Base-by-base conservation (phyloP, 1,140 invertebrate species). In the Neoseiulus cucumeris region DNA sequence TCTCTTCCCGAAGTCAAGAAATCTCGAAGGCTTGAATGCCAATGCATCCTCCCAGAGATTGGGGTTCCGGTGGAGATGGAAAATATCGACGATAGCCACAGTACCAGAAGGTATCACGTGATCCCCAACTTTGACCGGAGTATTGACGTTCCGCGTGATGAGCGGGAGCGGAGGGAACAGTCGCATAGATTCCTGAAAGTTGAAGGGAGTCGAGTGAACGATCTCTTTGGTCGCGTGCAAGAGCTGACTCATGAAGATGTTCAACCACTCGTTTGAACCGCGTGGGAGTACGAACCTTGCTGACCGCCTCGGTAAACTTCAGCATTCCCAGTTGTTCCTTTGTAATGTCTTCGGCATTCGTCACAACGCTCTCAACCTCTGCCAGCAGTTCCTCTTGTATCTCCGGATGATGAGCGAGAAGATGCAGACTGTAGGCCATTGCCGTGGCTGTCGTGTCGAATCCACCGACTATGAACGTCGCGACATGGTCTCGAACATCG, bases 41-140 rank as follows among this genome's bases (percentile, higher is more conserved):
- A 86, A 79, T 0, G 87, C 87, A 71, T 89, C 83, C 22, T 82
- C 80, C 71, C 85, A 90, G 69, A 84, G 79, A 59, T 83, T 76
- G 0, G 81, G 77, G 71, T 83, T 81, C 67, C 85, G 80, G 73
- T 91, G 87, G 29, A 88, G 6, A 9, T 64, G 64, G 29, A 30
- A 64, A 9, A 64, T 64, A 7, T n/a, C 9, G 12, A 64, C 25
- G 39, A 64, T 7, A 42, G 22, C 1, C 22, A 4, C 5, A 22
- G 18, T 29, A 12, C 30, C 29, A 4, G 29, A 17, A 1, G 64
- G 47, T 14, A 65, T 64, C 7, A 20, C 45, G 28, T 20, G 7
- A 7, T 18, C 7, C 28, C 45, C 44, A 7, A 41, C 64, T 14
- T 25, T 18, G 28, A 47, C 28, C 18, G 45, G 45, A 47, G 7